Evolutionary conservation across 2,113 vertebrate species (phyloP).

Genomic region (Thalassarche chlororhynchos): DNA sequence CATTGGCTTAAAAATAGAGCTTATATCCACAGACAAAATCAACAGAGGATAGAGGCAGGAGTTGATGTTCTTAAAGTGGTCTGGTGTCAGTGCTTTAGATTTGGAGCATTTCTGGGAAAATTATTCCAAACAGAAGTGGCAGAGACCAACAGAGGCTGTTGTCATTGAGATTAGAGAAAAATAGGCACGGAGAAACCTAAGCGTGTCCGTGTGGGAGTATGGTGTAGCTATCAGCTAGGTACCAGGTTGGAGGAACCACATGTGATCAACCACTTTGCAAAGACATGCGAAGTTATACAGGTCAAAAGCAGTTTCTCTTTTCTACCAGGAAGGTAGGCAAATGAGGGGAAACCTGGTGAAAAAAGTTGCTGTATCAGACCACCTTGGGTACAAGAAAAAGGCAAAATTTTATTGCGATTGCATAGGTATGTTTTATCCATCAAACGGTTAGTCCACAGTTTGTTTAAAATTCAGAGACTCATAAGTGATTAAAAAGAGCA

Average conservation of each 20-base stretch:
- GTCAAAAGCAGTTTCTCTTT: neutral
- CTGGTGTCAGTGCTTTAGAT: neutral
- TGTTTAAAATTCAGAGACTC: neutral
- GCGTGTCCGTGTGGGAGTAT: rapidly evolving
- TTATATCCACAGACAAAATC: neutral
- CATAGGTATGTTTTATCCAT: neutral
- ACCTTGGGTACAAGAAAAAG: neutral
- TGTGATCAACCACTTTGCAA: neutral
- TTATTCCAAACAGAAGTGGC: neutral
- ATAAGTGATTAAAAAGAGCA: neutral
- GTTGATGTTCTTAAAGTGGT: neutral
- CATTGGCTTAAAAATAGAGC: neutral
- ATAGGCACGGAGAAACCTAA: neutral
- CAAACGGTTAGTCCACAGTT: neutral
- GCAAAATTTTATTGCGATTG: neutral
- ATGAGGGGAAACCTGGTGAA: neutral
- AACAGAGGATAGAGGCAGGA: neutral
- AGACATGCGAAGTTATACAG: neutral
- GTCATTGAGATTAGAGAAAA: neutral
- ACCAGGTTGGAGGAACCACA: neutral
- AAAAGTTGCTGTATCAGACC: neutral
- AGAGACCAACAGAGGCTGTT: neutral
- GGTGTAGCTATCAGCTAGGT: neutral
- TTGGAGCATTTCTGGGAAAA: neutral
- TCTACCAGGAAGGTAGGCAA: neutral